Conservation (phyloP, 2,113 vertebrate species). For the Sisor rabdophorus region DNA sequence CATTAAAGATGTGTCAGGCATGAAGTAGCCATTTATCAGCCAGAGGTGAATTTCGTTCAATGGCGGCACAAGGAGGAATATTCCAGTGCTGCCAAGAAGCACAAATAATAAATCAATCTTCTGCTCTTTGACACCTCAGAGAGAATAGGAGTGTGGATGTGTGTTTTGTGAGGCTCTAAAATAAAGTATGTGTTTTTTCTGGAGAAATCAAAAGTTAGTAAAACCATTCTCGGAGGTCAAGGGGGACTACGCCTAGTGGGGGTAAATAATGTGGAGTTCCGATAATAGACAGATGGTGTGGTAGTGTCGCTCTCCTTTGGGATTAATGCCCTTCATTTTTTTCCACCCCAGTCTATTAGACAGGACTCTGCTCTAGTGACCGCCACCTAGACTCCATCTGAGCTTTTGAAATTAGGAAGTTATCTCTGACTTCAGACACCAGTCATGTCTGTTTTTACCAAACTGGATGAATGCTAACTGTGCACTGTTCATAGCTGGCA, state of each 20-base stretch:
- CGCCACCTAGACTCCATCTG: constrained; percentile 25
- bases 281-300: constrained; percentile 13
- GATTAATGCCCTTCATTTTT: constrained; percentile 35
- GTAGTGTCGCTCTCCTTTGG: constrained; percentile 34
- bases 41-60: constrained; percentile 51
- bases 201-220: constrained; percentile 12
- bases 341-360: background rate
- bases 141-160: constrained; percentile 1
- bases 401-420: constrained; percentile 28
- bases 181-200: constrained; percentile 15
- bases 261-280: constrained; percentile 30
- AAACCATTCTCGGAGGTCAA: constrained; percentile 40
- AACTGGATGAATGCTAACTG: background rate
- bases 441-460: background rate
- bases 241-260: background rate
- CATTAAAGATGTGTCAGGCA: constrained; percentile 42
- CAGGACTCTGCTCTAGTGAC: constrained; percentile 13
- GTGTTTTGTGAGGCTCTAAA: constrained; percentile 14
- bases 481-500: background rate
- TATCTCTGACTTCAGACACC: constrained; percentile 18
- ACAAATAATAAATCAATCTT: constrained; percentile 50
- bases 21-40: constrained; percentile 52
- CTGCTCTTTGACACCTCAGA: constrained; percentile 21
- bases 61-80: constrained; percentile 35
- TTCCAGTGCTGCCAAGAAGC: constrained; percentile 28